These are phyloP conservation scores for Eretmodus cyanostictus DNA, from an alignment of 2,113 vertebrate genomes.

Conservation along the genomic window DNA sequence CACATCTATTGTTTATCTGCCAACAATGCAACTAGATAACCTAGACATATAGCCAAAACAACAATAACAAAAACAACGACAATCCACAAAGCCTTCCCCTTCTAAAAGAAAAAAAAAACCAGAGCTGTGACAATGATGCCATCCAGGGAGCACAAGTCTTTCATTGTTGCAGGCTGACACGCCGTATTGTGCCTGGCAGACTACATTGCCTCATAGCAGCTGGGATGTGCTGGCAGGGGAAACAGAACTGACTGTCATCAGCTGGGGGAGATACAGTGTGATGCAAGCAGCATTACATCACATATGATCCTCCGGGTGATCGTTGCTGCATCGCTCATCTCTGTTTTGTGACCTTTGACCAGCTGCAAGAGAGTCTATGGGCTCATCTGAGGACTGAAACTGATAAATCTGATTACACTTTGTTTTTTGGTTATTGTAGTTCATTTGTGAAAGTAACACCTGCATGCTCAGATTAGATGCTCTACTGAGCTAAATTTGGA, in stretches of 20 bases:
- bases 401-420: not conserved
- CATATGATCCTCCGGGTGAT: slow-evolving; percentile 5
- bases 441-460: not conserved
- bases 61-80: slow-evolving; percentile 43
- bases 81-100: slow-evolving; percentile 31
- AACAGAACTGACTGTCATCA: slow-evolving; percentile 67
- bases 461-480: not conserved
- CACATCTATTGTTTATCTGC: slow-evolving; percentile 30
- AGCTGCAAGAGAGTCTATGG: slow-evolving; percentile 1
- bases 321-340: not conserved
- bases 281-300: slow-evolving; percentile 66
- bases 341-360: not conserved
- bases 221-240: slow-evolving; percentile 62
- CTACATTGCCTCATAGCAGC: slow-evolving; percentile 73
- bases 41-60: slow-evolving; percentile 40
- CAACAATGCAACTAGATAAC: slow-evolving; percentile 23
- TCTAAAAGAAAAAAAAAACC: not conserved
- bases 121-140: slow-evolving; percentile 62
- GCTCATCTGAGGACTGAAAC: slow-evolving; percentile 1
- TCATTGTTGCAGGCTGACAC: slow-evolving; percentile 65
- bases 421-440: not conserved
- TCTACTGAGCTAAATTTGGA: not conserved
- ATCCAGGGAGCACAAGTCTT: slow-evolving; percentile 62
- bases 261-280: slow-evolving; percentile 56
- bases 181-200: slow-evolving; percentile 66